Base-by-base conservation (phyloP, 2,113 vertebrate species). In the Tachuris rubrigastra region DNA sequence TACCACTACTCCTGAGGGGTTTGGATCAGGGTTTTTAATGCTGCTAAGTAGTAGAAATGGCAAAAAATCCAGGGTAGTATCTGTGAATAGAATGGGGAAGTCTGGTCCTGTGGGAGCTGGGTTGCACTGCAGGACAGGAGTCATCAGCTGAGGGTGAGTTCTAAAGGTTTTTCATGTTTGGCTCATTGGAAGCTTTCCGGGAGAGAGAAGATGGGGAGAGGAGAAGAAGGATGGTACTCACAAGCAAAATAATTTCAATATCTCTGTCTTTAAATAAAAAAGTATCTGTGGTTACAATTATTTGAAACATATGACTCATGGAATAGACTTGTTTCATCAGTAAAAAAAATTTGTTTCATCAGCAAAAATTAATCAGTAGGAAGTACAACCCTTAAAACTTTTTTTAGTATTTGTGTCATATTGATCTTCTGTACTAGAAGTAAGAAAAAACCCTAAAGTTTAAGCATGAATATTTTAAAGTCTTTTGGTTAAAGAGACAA, bases 1-100 rank as follows among this genome's bases (percentile, higher is more conserved):
- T 91, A 42, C 31, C 11, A 8, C 8, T 46, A 41, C 4, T 67
- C 6, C 0, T 1, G 7, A 12, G 19, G 5, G 6, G 4, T 62
- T 85, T 46, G 55, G 13, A 56, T 35, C 15, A 35, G 11, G 9
- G 15, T 6, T 58, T 74, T 78, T 74, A 47, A 58, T 31, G 27
- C 14, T 78, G 27, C 18, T 63, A 30, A 7, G 7, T 50, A 53
- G 60, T 56, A 42, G 55, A 63, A 87, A 66, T 9, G 12, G 7
- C 28, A 53, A 12, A 11, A 77, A 82, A 12, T 53, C 30, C 49
- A 42, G 7, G 11, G 16, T 46, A 10, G 6, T n/a, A 12, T 30
- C 42, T 22, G 18, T 39, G 30, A 73, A 49, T 11, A 49, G 23
- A 69, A 28, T 10, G 14, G 44, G 24, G 21, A 31, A 42, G 7